A percentile compares a stretch with the other conserved stretches of the same genome.
Evolutionary conservation across 2,888 invertebrate species (phyloP).

Genomic region (Agrilus mali): DNA sequence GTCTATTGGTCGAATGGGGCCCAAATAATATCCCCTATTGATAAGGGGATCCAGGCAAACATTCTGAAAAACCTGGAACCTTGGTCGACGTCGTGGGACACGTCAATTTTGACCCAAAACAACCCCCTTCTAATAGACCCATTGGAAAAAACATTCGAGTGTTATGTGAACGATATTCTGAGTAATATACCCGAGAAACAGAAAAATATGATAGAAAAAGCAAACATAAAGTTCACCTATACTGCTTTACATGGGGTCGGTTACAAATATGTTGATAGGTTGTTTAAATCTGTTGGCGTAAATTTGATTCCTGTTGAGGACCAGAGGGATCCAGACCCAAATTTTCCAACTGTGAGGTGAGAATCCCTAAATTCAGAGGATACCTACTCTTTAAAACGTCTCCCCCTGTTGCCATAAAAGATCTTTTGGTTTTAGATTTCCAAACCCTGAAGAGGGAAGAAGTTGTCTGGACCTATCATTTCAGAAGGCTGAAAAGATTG

Average conservation of each 20-base stretch:
- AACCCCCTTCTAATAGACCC: constrained; percentile 53
- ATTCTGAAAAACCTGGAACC: constrained; percentile 72
- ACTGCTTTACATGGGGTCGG: constrained; percentile 99
- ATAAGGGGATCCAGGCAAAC: constrained; percentile 67
- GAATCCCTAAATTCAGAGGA: no score
- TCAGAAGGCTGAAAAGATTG: constrained; percentile 60
- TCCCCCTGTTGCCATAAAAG: no score
- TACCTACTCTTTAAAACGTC: no score
- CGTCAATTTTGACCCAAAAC: constrained; percentile 38
- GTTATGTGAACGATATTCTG: constrained; percentile 53
- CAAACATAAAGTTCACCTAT: constrained; percentile 62
- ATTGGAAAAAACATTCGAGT: constrained; percentile 46
- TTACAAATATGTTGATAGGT: constrained; percentile 58
- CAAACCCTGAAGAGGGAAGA: constrained; percentile 95
- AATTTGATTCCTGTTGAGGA: constrained; percentile 55
- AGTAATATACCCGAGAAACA: constrained; percentile 40
- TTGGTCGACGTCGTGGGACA: constrained; percentile 65
- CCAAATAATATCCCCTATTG: constrained; percentile 89
- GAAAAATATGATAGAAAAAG: constrained; percentile 41
- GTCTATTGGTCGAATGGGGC: constrained; percentile 93
- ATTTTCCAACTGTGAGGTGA: constrained; percentile 90
- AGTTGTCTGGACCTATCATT: constrained; percentile 47
- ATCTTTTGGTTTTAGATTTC: constrained; percentile 44
- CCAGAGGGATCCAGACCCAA: constrained; percentile 85
- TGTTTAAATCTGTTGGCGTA: constrained; percentile 64